Evolutionary conservation across 2,113 vertebrate species (phyloP), one percentile per base, ranked within the genome.

Genomic region (Phalacrocorax brasilianus): DNA sequence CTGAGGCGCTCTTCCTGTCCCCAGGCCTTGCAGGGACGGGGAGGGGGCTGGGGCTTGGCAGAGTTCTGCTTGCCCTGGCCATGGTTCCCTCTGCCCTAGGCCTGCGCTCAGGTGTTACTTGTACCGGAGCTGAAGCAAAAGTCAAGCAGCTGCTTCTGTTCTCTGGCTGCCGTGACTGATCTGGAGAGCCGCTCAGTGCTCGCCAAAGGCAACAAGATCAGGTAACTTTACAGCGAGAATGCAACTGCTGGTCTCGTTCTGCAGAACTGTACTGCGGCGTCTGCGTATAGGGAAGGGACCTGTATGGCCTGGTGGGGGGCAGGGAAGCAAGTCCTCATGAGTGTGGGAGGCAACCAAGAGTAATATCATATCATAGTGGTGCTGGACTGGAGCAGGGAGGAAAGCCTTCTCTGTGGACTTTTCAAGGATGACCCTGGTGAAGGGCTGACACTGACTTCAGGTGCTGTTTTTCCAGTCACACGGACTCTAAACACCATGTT

Each of bases 41-140:
- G 26, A 27, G 5, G 26, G 33, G 6, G n/a, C 27, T 66, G 81
- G 27, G 44, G 18, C 52, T 75, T 15, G 13, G 40, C 14, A 40
- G 28, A n/a, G 20, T 22, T 72, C 12, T 47, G 8, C 40, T 49
- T 28, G 35, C 67, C 22, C 32, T 23, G 24, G 38, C 68, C 0
- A 0, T 12, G 21, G 35, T 30, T 77, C 21, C 47, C 56, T 47
- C 23, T 38, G 40, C 62, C 30, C 2, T 0, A 21, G 26, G 26
- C 14, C 8, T 0, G 16, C 1, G 5, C 0, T 3, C 4, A 4
- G 26, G 16, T 14, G 17, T 28, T 55, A 5, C 0, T 53, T 56
- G 7, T 12, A 14, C 26, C 7, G 5, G 21, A 73, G 53, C 26
- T 30, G 40, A 45, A 70, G n/a, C 24, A 22, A 12, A 50, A 35